A percentile compares a stretch with the other conserved stretches of the same genome.
These are phyloP conservation scores for Dermatophagoides farinae DNA, from an alignment of 1,140 invertebrate genomes.

Conservation along the genomic window DNA sequence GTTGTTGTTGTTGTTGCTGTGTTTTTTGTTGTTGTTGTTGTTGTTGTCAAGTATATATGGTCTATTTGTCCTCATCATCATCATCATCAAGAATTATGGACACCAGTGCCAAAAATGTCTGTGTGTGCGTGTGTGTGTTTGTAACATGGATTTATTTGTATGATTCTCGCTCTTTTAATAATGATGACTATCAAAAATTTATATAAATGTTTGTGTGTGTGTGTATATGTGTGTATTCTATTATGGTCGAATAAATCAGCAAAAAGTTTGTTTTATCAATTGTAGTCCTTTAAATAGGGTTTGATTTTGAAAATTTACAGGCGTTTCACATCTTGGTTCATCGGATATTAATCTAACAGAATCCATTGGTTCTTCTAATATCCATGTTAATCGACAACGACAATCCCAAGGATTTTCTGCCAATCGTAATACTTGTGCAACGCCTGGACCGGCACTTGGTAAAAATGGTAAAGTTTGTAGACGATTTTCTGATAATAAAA, in stretches of 20 bases:
- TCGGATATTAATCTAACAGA: not conserved
- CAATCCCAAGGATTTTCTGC: slow-evolving; percentile 7
- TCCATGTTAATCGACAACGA: slow-evolving; percentile 4
- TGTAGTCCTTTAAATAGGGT: not conserved
- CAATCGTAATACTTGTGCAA: not conserved
- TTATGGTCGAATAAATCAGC: too few relatives aligned
- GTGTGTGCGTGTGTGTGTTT: too few relatives aligned
- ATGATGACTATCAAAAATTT: not conserved
- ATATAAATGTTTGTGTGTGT: too few relatives aligned
- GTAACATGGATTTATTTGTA: not conserved
- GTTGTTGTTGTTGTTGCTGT: too few relatives aligned
- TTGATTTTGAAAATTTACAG: not conserved
- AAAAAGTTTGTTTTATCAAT: slow-evolving; percentile 5
- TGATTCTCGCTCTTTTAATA: not conserved
- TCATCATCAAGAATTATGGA: too few relatives aligned
- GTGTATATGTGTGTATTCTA: not conserved
- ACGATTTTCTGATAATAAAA: slow-evolving; percentile 13
- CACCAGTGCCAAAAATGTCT: too few relatives aligned
- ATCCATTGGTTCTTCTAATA: slow-evolving; percentile 1
- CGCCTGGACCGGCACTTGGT: not conserved
- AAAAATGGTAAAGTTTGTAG: slow-evolving; percentile 6
- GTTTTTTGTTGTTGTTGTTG: too few relatives aligned
- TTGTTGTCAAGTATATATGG: too few relatives aligned
- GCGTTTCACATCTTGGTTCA: not conserved
- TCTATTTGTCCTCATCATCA: too few relatives aligned